A percentile compares a stretch with the other conserved stretches of the same genome.
phyloP scores from a whole-genome alignment of 2,888 invertebrate species.

The Troides oblongomaculatus region DNA sequence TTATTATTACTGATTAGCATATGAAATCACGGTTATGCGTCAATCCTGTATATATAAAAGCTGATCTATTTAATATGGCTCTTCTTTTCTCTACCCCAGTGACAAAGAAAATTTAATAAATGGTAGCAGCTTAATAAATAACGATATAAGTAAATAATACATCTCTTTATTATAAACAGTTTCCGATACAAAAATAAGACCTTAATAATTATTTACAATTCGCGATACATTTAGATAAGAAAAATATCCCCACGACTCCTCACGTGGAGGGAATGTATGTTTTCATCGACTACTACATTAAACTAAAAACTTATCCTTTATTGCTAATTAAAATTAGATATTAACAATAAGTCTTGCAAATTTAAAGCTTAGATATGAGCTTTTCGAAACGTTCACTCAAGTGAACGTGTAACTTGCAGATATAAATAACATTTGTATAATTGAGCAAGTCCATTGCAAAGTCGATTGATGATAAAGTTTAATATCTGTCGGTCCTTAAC shows the following conservation, averaged over 20 bases:
- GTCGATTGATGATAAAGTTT: not conserved
- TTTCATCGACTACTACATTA: not conserved
- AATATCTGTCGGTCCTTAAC: constrained; percentile 8
- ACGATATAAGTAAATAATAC: constrained; percentile 7
- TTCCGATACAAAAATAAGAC: constrained; percentile 58
- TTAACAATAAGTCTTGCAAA: constrained; percentile 47
- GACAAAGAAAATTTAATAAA: not conserved
- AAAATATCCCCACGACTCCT: constrained; percentile 5
- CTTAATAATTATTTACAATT: constrained; percentile 36
- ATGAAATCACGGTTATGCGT: no score
- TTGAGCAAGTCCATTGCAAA: constrained; percentile 26
- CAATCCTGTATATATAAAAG: no score
- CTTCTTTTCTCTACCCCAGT: no score
- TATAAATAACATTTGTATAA: constrained; percentile 27
- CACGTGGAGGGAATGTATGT: constrained; percentile 12
- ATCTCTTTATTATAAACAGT: constrained; percentile 61
- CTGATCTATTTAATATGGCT: no score
- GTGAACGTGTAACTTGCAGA: constrained; percentile 19
- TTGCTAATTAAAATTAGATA: constrained; percentile 21
- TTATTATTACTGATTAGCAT: no score
- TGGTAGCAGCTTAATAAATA: not conserved
- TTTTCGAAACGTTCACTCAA: constrained; percentile 19
- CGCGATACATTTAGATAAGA: constrained; percentile 1
- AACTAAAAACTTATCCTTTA: constrained; percentile 11
- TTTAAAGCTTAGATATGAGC: constrained; percentile 49